Conservation (phyloP, 2,888 invertebrate genomes). For the Mayetiola destructor region DNA sequence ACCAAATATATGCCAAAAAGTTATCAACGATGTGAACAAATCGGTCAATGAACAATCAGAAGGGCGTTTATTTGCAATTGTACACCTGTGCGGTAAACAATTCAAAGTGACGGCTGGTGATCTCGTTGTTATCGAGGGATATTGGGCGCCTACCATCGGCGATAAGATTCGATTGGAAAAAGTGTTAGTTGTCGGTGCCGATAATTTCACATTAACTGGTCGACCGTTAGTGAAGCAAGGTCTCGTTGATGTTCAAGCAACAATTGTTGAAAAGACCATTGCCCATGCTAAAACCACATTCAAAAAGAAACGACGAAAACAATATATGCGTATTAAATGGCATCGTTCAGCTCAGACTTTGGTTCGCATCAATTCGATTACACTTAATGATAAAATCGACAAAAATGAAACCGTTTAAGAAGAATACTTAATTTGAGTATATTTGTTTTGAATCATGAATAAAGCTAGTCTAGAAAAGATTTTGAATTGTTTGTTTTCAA, state of each 20-base stretch:
- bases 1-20: background rate
- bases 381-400: conserved; percentile 41
- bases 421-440: no score
- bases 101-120: conserved; percentile 78
- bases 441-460: no score
- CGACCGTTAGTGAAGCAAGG: conserved; percentile 60
- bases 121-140: conserved; percentile 63
- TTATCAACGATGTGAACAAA: conserved; percentile 27
- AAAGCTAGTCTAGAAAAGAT: no score
- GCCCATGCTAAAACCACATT: conserved; percentile 67
- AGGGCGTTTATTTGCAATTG: conserved; percentile 53
- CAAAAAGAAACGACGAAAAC: conserved; percentile 60
- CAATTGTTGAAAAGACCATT: conserved; percentile 68
- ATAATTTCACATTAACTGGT: conserved; percentile 70
- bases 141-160: conserved; percentile 69
- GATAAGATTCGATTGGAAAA: conserved; percentile 71
- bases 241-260: conserved; percentile 60
- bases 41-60: conserved; percentile 23
- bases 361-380: conserved; percentile 60
- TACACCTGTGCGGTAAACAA: conserved; percentile 69
- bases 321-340: conserved; percentile 59
- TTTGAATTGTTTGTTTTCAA: no score
- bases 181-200: conserved; percentile 61
- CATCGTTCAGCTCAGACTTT: conserved; percentile 54
- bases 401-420: no score